Evolutionary conservation across 2,888 invertebrate genomes (phyloP), one percentile per base, ranked within the genome.

Genomic region (Empis stercorea): DNA sequence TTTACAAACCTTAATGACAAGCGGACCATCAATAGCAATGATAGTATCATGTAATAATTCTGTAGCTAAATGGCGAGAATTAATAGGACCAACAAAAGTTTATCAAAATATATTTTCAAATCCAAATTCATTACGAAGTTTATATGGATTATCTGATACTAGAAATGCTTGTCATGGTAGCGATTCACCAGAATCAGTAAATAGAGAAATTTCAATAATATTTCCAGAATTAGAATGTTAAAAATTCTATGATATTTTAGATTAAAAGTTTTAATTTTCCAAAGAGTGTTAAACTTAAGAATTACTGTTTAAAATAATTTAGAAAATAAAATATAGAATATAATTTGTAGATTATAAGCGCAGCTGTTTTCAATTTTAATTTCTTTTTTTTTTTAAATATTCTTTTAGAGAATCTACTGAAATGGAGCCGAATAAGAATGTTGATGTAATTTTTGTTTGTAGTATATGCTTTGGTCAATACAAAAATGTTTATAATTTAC

Each of bases 151-250:
- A 15, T 88, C 94, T 0, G 96, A 96, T 64, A 95, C 96, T 0
- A 78, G 95, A 58, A 96, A 96, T 73, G 91, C 87, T 2, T 83
- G 86, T 10, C 96, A 96, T 71, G 95, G 95, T 14, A 93, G 95
- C 62, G 92, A 91, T 82, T 74, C 64, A 47, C 47, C 70, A 39
- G 73, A 77, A 59, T 84, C 89, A 7, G 89, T 84, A 1, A 66
- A 70, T 53, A 73, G 78, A 48, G 94, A 94, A 71, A 87, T 92
- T 40, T 68, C 72, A 37, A 81, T 92, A 62, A 81, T 94, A 61
- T 93, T 93, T 64, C 87, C 91, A 1, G 79, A 88, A 16, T 92
- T 93, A 64, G 46, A 57, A 50, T 55, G 53, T 10, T 17, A 48
- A 23, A 40, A 40, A 13, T 40, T 32, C 7, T 10, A 32, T n/a